Evolutionary conservation across 2,888 invertebrate genomes (phyloP).

Genomic region (Heteromurus nitidus): DNA sequence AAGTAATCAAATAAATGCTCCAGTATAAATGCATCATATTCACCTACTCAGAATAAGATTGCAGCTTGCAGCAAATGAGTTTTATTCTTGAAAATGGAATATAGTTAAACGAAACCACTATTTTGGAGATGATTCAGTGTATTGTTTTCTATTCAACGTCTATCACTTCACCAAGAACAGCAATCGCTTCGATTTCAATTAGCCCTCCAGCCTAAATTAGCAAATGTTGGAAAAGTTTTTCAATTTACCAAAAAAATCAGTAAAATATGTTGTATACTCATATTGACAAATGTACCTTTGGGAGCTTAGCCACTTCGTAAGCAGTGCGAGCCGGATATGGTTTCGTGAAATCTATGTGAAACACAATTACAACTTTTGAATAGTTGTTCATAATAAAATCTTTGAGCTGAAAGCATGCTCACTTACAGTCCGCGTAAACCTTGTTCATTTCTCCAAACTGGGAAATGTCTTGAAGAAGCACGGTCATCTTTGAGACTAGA

Average conservation of each 20-base stretch:
- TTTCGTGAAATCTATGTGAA: conserved; percentile 87
- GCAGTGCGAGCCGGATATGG: conserved; percentile 89
- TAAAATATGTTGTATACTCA: no score
- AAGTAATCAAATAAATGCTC: no score
- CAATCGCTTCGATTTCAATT: conserved; percentile 93
- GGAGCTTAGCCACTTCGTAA: conserved; percentile 87
- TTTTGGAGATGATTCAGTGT: no score
- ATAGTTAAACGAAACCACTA: no score
- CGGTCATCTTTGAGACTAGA: conserved; percentile 91
- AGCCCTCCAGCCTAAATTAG: conserved; percentile 80
- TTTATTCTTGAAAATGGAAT: no score
- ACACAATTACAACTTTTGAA: conserved; percentile 75
- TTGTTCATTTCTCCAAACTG: conserved; percentile 89
- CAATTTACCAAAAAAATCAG: no score
- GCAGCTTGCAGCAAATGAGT: no score
- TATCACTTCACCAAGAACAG: conserved; percentile 81
- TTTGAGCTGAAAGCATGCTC: no score
- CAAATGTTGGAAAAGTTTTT: neutral
- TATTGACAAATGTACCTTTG: conserved; percentile 78
- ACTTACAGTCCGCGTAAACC: conserved; percentile 88
- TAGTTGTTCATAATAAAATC: neutral
- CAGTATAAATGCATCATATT: no score
- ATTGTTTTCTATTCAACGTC: no score
- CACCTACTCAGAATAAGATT: no score
- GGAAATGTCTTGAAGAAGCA: conserved; percentile 86